Conservation (phyloP, 1,140 invertebrate species). For the Epicauta chinensis region DNA sequence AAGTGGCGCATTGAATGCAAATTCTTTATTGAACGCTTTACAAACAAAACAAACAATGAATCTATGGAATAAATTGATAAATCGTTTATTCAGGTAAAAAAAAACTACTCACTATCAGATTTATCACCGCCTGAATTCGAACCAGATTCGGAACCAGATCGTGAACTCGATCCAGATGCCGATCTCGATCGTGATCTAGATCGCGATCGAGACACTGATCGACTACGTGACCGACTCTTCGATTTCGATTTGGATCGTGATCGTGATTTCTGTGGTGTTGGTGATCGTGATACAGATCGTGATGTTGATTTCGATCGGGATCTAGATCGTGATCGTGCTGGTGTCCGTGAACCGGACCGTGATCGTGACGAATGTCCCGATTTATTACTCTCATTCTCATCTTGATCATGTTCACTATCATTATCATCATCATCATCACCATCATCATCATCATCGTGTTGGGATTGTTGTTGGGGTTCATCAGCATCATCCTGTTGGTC, state of each 20-base stretch:
- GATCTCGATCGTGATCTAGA: conserved; percentile 38
- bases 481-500: conserved; percentile 55
- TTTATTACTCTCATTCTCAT: conserved; percentile 35
- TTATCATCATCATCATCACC: conserved; percentile 39
- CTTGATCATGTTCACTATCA: conserved; percentile 38
- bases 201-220: conserved; percentile 28
- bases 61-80: conserved; percentile 26
- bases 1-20: conserved; percentile 61
- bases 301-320: conserved; percentile 37
- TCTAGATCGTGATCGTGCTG: conserved; percentile 29
- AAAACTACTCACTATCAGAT: conserved; percentile 28
- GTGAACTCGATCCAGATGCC: conserved; percentile 31
- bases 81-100: conserved; percentile 31
- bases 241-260: conserved; percentile 28
- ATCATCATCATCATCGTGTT: conserved; percentile 46
- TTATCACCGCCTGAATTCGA: conserved; percentile 28
- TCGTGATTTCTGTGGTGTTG: conserved; percentile 30
- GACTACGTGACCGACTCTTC: conserved; percentile 34
- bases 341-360: conserved; percentile 4
- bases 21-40: conserved; percentile 47
- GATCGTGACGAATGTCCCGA: conserved; percentile 18
- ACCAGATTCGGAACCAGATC: conserved; percentile 36
- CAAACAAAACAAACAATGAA: conserved; percentile 18
- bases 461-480: too few relatives aligned
- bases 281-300: conserved; percentile 27